Evolutionary conservation across 2,797 vertebrate species (phyloP).

Genomic region (Chelon labrosus): DNA sequence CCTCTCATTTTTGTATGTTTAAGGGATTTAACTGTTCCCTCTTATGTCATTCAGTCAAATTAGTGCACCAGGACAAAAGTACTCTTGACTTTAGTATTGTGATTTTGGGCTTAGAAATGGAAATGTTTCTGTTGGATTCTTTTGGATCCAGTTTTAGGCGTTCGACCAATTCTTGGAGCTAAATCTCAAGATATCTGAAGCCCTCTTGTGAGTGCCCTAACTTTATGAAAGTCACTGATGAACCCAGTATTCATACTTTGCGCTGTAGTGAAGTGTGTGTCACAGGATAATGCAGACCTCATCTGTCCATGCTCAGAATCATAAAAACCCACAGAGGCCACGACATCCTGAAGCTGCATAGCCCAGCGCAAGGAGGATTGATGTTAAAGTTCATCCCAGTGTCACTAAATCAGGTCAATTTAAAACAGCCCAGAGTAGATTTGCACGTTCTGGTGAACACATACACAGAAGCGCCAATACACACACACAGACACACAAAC

Average conservation of each 20-base stretch:
- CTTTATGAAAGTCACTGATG: neutral
- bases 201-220: neutral
- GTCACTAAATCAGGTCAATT: conserved; percentile 33
- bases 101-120: too few relatives aligned
- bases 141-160: too few relatives aligned
- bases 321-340: conserved; percentile 38
- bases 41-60: too few relatives aligned
- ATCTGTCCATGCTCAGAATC: conserved; percentile 32
- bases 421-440: conserved; percentile 18
- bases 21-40: too few relatives aligned
- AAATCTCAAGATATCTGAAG: neutral
- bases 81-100: too few relatives aligned
- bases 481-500: neutral
- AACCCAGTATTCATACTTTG: neutral
- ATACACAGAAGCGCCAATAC: neutral
- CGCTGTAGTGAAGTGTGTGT: conserved; percentile 18
- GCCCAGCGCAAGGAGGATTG: conserved; percentile 11
- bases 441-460: conserved; percentile 5
- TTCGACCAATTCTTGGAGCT: neutral
- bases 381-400: conserved; percentile 49
- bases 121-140: too few relatives aligned
- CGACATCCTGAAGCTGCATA: conserved; percentile 30
- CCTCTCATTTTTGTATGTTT: too few relatives aligned
- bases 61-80: too few relatives aligned
- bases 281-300: conserved; percentile 48